Percentiles rank a stretch among this genome's conserved stretches.
Conservation (phyloP, 2,797 vertebrate species). For the Chaunax sp. region DNA sequence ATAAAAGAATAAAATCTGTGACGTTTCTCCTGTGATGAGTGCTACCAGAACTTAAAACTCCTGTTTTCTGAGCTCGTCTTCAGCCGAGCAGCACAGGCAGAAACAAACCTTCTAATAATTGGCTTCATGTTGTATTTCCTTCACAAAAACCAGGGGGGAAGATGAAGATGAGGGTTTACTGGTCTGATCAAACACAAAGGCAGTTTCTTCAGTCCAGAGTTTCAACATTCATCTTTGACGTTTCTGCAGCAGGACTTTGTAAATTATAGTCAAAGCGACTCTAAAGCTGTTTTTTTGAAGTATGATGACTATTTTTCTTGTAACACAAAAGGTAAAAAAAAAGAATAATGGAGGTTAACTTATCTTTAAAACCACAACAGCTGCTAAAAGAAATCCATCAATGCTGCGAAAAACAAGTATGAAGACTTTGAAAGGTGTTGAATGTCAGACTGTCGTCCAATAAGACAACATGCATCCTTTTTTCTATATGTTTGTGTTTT, state of each 20-base stretch:
- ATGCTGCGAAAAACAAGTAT: too few relatives aligned
- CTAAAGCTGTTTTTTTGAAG: background rate
- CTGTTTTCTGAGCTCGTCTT: too few relatives aligned
- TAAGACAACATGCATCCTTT: too few relatives aligned
- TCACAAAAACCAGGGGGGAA: background rate
- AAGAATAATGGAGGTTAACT: background rate
- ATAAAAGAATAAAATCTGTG: too few relatives aligned
- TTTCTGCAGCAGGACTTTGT: background rate
- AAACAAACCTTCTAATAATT: background rate
- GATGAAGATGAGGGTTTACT: background rate
- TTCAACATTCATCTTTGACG: background rate
- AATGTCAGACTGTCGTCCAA: too few relatives aligned
- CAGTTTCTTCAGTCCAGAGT: background rate
- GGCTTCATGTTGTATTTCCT: conserved; percentile 1
- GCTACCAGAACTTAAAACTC: too few relatives aligned
- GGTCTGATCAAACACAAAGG: background rate
- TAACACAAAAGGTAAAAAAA: background rate
- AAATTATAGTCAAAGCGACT: background rate
- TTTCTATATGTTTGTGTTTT: too few relatives aligned
- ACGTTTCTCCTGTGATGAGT: too few relatives aligned
- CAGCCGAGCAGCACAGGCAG: background rate
- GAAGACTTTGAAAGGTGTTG: too few relatives aligned
- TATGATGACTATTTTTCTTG: background rate
- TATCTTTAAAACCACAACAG: conserved; percentile 6
- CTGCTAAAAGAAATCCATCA: too few relatives aligned